phyloP scores from a whole-genome alignment of 2,797 vertebrate genomes.

The Notoglanidium macrostoma region DNA sequence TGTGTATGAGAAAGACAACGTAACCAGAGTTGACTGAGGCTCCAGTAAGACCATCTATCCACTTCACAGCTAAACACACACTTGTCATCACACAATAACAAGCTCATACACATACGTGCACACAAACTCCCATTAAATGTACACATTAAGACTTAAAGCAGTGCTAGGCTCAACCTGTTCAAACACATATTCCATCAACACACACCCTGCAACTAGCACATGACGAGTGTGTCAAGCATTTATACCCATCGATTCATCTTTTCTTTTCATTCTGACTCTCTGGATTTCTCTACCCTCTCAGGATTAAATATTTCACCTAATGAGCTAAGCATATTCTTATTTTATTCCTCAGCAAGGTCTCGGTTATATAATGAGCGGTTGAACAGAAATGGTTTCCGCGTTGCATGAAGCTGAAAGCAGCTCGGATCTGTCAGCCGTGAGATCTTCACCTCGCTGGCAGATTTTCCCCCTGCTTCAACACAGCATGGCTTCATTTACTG shows the following conservation, averaged over 20 bases:
- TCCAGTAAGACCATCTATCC: conserved; percentile 12
- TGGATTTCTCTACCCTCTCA: background rate
- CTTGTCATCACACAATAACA: background rate
- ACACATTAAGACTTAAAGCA: background rate
- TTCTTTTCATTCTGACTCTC: background rate
- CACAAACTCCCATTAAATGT: background rate
- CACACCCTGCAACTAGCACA: background rate
- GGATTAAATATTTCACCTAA: conserved; percentile 34
- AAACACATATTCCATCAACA: background rate
- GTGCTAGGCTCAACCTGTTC: background rate
- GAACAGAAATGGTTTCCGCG: conserved; percentile 21
- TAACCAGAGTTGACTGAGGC: conserved; percentile 23
- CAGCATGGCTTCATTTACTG: conserved; percentile 37
- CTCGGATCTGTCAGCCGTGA: conserved; percentile 22
- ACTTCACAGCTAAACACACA: background rate
- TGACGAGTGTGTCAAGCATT: background rate
- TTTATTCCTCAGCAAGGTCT: conserved; percentile 10
- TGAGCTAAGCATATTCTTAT: conserved; percentile 16
- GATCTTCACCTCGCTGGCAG: conserved; percentile 35
- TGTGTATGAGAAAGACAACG: background rate
- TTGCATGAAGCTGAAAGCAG: conserved; percentile 29
- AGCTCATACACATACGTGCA: background rate
- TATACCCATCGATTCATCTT: background rate
- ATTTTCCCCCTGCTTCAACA: conserved; percentile 35
- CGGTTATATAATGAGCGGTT: conserved; percentile 34